Evolutionary conservation across 2,888 invertebrate species (phyloP), one percentile per base, ranked within the genome.

Genomic region (Ommatoiulus sabulosus): DNA sequence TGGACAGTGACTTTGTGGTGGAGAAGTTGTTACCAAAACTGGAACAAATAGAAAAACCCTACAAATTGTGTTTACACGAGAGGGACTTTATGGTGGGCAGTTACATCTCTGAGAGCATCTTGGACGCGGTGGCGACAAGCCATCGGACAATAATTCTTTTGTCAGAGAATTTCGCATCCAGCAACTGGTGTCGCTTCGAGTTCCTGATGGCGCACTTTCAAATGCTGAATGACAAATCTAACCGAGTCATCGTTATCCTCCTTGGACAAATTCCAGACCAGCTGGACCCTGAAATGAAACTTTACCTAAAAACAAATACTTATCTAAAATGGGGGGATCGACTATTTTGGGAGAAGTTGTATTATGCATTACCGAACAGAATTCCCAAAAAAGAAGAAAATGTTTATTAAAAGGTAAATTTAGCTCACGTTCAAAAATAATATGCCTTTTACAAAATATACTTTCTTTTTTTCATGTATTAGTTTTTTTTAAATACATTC

Each of bases 111-210:
- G 91, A 92, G 80, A 91, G 91, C 89, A 92, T 92, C 87, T 52
- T 90, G 3, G 89, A 91, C 7, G 90, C 91, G 57, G 91, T 92
- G 52, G 90, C 90, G 24, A 87, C 86, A 44, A 91, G 91, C 48
- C 88, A 90, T 43, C 90, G 91, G 85, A 91, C 91, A 3, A 88
- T 92, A 0, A 80, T 91, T 20, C 89, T 92, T 10, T 86, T 91
- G 15, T 90, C 91, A 0, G 48, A 91, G 15, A 86, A 89, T 48
- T 91, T 91, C 89, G 89, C 90, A 3, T 87, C 87, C 72, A 91
- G 91, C 80, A 90, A 91, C 35, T 92, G 91, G 91, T 91, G 91
- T 87, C 90, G 90, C 86, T 91, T 91, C 44, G 91, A 92, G 88
- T 88, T 91, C 86, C 89, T 89, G 3, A 87, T 91, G 84, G 91